phyloP scores from a whole-genome alignment of 2,113 vertebrate genomes.

The Equus przewalskii region DNA sequence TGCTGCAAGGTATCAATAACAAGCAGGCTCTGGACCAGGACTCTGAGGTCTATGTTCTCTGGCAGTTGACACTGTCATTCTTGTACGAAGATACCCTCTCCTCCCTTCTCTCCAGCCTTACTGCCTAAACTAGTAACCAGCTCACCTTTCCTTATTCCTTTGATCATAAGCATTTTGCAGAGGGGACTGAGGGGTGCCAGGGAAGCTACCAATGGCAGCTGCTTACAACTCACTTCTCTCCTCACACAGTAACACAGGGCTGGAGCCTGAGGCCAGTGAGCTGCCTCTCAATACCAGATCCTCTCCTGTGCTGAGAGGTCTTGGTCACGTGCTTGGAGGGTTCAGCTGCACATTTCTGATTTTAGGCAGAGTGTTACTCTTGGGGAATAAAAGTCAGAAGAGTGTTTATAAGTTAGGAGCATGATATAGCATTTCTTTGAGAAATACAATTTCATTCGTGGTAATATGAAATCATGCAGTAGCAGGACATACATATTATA shows the following conservation, averaged over 20 bases:
- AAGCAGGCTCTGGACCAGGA: not conserved
- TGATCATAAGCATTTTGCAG: not conserved
- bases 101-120: not conserved
- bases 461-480: conserved; percentile 23
- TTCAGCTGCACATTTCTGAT: not conserved
- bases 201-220: not conserved
- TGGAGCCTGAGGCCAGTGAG: not conserved
- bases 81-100: not conserved
- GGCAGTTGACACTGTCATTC: not conserved
- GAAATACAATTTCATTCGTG: conserved; percentile 6
- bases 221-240: not conserved
- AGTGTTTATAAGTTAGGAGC: not conserved
- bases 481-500: not conserved
- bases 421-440: conserved; percentile 2
- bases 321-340: not conserved
- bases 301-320: not conserved
- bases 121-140: not conserved
- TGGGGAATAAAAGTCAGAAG: not conserved
- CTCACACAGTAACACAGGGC: not conserved
- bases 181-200: not conserved
- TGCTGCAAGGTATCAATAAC: not conserved
- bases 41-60: not conserved
- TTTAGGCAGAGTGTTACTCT: not conserved
- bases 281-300: not conserved
- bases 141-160: not conserved